Percentiles rank a stretch among this genome's conserved stretches.
phyloP scores from a whole-genome alignment of 2,888 invertebrate species.

The Holacanthella duospinosa region DNA sequence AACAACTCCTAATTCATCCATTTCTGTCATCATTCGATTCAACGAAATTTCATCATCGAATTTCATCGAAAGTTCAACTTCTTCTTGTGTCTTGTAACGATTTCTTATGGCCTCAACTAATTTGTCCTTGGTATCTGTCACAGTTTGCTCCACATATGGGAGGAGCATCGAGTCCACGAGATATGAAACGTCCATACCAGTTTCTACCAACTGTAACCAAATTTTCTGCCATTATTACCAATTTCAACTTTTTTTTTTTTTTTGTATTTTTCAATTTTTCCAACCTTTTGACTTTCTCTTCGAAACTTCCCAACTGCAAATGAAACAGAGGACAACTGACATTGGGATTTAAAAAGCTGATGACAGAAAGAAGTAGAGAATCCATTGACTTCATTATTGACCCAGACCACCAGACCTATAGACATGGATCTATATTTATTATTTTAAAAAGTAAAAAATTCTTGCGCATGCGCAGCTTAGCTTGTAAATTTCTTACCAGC shows the following conservation, averaged over 20 bases:
- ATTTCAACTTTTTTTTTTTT: not conserved
- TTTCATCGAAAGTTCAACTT: conserved; percentile 74
- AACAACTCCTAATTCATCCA: conserved; percentile 56
- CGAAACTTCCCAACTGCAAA: conserved; percentile 75
- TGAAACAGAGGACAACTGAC: conserved; percentile 67
- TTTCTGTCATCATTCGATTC: conserved; percentile 58
- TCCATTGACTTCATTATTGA: conserved; percentile 67
- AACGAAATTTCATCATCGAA: conserved; percentile 61
- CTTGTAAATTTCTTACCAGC: too few species aligned
- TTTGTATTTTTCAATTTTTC: not conserved
- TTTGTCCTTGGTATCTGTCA: conserved; percentile 69
- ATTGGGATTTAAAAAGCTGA: conserved; percentile 82
- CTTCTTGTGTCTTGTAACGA: conserved; percentile 55
- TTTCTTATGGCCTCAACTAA: conserved; percentile 69
- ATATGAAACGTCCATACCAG: conserved; percentile 82
- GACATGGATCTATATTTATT: too few species aligned
- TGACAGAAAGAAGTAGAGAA: conserved; percentile 71
- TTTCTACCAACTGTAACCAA: conserved; percentile 46
- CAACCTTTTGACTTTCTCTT: conserved; percentile 58
- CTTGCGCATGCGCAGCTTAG: not conserved
- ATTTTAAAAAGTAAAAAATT: too few species aligned
- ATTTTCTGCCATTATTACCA: not conserved
- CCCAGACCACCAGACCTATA: conserved; percentile 78
- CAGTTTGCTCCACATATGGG: conserved; percentile 60
- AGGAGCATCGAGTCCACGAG: conserved; percentile 77